phyloP scores from a whole-genome alignment of 1,140 invertebrate species.

The Phortica variegata region DNA sequence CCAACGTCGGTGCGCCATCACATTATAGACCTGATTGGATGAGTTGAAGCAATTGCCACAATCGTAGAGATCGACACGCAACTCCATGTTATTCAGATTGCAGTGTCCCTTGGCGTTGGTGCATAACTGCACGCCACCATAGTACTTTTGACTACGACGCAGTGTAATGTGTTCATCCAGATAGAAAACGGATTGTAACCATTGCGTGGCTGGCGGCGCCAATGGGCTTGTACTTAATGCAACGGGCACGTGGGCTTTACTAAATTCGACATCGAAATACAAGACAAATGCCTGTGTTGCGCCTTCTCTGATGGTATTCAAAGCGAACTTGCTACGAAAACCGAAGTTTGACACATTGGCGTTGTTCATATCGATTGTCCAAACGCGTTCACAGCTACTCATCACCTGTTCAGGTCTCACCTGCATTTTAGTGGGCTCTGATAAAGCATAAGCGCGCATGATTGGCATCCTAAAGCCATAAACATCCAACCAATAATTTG shows the following conservation, averaged over 20 bases:
- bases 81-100: slow-evolving; percentile 17
- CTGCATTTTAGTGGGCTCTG: slow-evolving; percentile 69
- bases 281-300: slow-evolving; percentile 25
- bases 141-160: slow-evolving; percentile 13
- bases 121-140: slow-evolving; percentile 16
- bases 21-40: too few relatives aligned
- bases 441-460: slow-evolving; percentile 24
- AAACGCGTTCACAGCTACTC: slow-evolving; percentile 31
- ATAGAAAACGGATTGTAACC: slow-evolving; percentile 38
- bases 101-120: not conserved
- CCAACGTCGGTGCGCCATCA: too few relatives aligned
- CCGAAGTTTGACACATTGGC: slow-evolving; percentile 5
- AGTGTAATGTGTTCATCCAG: slow-evolving; percentile 31
- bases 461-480: slow-evolving; percentile 35
- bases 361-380: slow-evolving; percentile 19
- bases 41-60: too few relatives aligned
- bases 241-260: slow-evolving; percentile 21
- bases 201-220: slow-evolving; percentile 31
- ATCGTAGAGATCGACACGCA: too few relatives aligned
- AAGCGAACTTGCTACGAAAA: slow-evolving; percentile 17
- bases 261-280: slow-evolving; percentile 42
- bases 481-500: slow-evolving; percentile 31
- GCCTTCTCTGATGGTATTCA: slow-evolving; percentile 16
- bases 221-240: slow-evolving; percentile 20
- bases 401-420: slow-evolving; percentile 87